These are phyloP conservation scores for Ganaspis sp. DNA, from an alignment of 1,140 invertebrate genomes.

Conservation along the genomic window DNA sequence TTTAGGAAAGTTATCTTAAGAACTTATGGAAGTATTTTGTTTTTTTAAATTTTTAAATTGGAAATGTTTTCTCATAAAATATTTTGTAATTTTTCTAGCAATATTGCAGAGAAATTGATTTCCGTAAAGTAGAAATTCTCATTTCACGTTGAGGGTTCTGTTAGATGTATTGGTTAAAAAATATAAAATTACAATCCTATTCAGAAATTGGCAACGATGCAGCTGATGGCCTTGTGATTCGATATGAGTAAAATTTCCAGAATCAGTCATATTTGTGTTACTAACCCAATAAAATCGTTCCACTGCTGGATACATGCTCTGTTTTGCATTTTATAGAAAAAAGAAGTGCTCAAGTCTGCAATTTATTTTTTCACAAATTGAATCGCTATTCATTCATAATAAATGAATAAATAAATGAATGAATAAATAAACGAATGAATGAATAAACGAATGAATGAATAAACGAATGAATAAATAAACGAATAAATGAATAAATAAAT, in stretches of 20 bases:
- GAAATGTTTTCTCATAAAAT: not conserved
- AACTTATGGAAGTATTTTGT: too few species aligned
- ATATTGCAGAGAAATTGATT: not conserved
- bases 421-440: too few species aligned
- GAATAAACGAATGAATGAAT: too few species aligned
- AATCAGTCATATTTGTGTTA: conserved; percentile 26
- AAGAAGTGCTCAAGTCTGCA: not conserved
- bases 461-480: too few species aligned
- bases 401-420: too few species aligned
- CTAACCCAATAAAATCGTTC: conserved; percentile 12
- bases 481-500: too few species aligned
- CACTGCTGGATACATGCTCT: not conserved
- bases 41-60: not conserved
- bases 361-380: not conserved
- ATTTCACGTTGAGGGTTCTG: not conserved
- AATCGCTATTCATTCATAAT: not conserved
- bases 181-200: conserved; percentile 13
- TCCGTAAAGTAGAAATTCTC: not conserved
- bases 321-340: not conserved
- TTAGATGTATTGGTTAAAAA: conserved; percentile 8
- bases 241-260: conserved; percentile 7
- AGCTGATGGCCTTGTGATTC: conserved; percentile 24
- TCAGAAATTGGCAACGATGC: conserved; percentile 21
- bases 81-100: not conserved
- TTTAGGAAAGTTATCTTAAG: too few species aligned